Evolutionary conservation across 2,113 vertebrate species (phyloP), one percentile per base, ranked within the genome.

Genomic region (Cricetomys ansorgei): DNA sequence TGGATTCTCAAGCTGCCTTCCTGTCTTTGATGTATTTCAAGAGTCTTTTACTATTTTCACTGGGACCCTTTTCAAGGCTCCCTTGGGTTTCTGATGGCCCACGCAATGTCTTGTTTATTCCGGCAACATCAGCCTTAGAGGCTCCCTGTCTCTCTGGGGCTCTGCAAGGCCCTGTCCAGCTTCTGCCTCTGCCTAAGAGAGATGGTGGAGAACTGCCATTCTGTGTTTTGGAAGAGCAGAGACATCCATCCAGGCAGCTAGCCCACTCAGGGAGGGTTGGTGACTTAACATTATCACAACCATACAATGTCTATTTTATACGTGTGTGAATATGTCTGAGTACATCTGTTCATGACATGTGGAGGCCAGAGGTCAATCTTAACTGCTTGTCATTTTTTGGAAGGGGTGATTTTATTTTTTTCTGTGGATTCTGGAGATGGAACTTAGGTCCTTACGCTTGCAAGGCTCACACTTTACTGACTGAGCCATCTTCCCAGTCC

Each of bases 11-110:
- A 7, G 43, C 92, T 87, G 48, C 81, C 84, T 89, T 97, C 92
- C 87, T 94, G 92, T 27, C 95, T 95, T 93, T 94, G 95, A 94
- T 89, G 90, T 93, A 64, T 45, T 91, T 97, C 50, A 83, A 75
- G 72, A 89, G 75, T 31, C 72, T 89, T 86, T 86, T 73, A 70
- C 90, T 83, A 67, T 34, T 92, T 79, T 67, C 57, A 40, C 23
- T 43, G 48, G 89, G 75, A 77, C 55, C 40, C 89, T 86, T 43
- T 57, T 62, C 73, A 85, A 45, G 62, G 15, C 27, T 53, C 65
- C 31, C 15, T 25, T 70, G 59, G 19, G 57, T 77, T 70, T 91
- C 95, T 87, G 1, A 67, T 34, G n/a, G 86, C 75, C 92, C 57
- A 76, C 81, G 59, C 88, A 31, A 12, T 48, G 57, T 75, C 93